Conservation (phyloP, 2,113 vertebrate species). For the Raphicerus campestris region DNA sequence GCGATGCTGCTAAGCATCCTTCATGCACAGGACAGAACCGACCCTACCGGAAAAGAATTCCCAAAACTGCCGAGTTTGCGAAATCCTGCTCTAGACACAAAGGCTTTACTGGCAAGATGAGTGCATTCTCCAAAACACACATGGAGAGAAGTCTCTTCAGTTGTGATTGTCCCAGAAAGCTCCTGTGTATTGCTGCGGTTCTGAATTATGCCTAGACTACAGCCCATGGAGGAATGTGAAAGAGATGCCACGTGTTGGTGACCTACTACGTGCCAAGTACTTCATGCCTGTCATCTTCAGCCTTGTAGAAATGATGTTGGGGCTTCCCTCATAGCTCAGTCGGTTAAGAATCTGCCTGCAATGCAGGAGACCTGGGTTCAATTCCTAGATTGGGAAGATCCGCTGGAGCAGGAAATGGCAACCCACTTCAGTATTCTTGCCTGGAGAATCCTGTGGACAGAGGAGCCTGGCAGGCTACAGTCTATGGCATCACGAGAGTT, state of each 20-base stretch:
- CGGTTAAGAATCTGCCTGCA: neutral
- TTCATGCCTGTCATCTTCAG: neutral
- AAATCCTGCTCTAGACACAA: neutral
- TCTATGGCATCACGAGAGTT: neutral
- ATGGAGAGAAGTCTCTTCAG: neutral
- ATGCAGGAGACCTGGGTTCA: neutral
- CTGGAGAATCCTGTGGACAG: neutral
- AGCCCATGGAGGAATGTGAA: no score
- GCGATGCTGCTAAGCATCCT: neutral
- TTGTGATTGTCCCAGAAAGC: neutral
- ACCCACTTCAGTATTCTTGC: neutral
- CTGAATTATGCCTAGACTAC: neutral
- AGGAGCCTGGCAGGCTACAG: neutral
- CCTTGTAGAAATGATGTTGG: neutral
- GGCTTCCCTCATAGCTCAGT: neutral
- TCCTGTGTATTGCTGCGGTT: neutral
- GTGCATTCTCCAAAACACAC: neutral
- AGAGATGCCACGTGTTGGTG: fast-evolving
- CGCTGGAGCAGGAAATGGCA: neutral
- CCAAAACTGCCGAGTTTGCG: neutral
- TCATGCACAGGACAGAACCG: fast-evolving
- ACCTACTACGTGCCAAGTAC: neutral
- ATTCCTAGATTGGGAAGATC: neutral
- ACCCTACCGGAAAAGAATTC: fast-evolving
- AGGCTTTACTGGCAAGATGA: neutral